Evolutionary conservation across 2,113 vertebrate genomes (phyloP).

Genomic region (Circaetus gallicus): DNA sequence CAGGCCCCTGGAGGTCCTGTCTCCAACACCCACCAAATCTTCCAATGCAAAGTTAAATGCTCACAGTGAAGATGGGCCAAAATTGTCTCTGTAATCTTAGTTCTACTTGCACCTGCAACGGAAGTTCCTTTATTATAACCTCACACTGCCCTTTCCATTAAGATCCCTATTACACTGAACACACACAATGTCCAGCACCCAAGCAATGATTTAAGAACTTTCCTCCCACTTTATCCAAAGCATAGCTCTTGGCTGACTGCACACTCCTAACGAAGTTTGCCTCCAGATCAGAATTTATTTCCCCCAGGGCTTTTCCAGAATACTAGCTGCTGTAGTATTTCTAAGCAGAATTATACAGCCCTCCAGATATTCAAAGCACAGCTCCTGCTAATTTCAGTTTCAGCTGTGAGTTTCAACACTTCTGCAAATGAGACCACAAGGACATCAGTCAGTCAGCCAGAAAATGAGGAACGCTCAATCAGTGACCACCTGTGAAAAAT

Average conservation of each 20-base stretch:
- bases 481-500: conserved; percentile 30
- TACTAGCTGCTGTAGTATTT: not conserved
- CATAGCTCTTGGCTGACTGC: not conserved
- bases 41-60: not conserved
- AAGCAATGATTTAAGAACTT: not conserved
- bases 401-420: conserved; percentile 32
- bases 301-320: not conserved
- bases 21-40: not conserved
- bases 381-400: not conserved
- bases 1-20: not conserved
- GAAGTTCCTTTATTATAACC: not conserved
- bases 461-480: conserved; percentile 39
- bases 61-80: not conserved
- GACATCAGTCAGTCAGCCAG: not conserved
- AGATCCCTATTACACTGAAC: not conserved
- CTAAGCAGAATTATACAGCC: not conserved
- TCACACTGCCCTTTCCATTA: not conserved
- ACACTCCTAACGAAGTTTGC: not conserved
- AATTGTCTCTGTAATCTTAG: not conserved
- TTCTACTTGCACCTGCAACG: not conserved
- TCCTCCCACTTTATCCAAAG: not conserved
- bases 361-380: not conserved
- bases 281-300: not conserved
- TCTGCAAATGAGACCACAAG: conserved; percentile 37
- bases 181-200: not conserved